Percentiles rank a stretch among this genome's conserved stretches.
phyloP scores from a whole-genome alignment of 2,888 invertebrate genomes.

The Empis stercorea region DNA sequence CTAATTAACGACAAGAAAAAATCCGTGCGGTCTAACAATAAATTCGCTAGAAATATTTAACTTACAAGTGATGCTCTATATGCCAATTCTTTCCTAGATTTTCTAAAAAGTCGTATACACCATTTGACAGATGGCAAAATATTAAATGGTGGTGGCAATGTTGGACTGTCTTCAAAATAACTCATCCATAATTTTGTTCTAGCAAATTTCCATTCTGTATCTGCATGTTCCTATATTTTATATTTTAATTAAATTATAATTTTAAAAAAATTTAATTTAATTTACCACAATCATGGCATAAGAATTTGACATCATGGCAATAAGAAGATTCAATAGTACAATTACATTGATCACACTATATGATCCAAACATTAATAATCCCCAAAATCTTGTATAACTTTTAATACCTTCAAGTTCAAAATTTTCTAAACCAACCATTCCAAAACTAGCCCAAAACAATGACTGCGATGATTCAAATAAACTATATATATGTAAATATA shows the following conservation, averaged over 20 bases:
- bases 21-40: neutral
- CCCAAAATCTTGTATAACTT: conserved; percentile 87
- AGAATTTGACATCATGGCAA: conserved; percentile 98
- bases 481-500: conserved; percentile 36
- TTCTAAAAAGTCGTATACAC: conserved; percentile 52
- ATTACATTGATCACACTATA: conserved; percentile 93
- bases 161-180: conserved; percentile 85
- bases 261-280: conserved; percentile 22
- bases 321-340: conserved; percentile 82
- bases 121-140: conserved; percentile 80
- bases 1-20: neutral
- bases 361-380: conserved; percentile 88
- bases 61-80: neutral
- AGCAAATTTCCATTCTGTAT: conserved; percentile 95
- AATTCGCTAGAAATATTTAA: neutral
- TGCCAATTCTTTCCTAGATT: conserved; percentile 36
- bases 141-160: conserved; percentile 88
- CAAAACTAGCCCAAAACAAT: conserved; percentile 92
- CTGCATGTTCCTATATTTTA: conserved; percentile 65
- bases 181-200: conserved; percentile 90
- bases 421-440: conserved; percentile 75
- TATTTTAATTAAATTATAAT: neutral
- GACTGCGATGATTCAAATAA: conserved; percentile 92
- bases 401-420: conserved; percentile 82
- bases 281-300: conserved; percentile 82